A percentile compares a stretch with the other conserved stretches of the same genome.
These are phyloP conservation scores for Melanostoma scalare DNA, from an alignment of 2,888 invertebrate species.

Conservation along the genomic window DNA sequence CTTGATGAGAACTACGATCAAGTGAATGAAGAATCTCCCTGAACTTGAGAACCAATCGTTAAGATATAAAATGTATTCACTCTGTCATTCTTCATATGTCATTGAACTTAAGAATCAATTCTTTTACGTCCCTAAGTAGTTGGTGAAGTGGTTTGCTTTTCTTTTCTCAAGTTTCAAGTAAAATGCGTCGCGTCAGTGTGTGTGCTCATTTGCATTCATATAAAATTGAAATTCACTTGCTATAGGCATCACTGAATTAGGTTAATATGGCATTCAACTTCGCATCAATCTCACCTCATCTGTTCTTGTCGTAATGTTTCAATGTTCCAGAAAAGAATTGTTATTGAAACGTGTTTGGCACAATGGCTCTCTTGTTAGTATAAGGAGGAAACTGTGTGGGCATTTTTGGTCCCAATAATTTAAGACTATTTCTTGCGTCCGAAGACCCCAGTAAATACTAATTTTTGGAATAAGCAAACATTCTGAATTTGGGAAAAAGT, in stretches of 20 bases:
- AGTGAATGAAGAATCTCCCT: slow-evolving; percentile 47
- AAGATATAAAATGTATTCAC: slow-evolving; percentile 51
- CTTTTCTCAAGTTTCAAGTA: slow-evolving; percentile 44
- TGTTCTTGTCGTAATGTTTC: not conserved
- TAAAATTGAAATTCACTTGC: slow-evolving; percentile 57
- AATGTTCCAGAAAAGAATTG: not conserved
- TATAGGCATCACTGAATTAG: slow-evolving; percentile 41
- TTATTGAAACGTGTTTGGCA: slow-evolving; percentile 45
- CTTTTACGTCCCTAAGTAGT: slow-evolving; percentile 54
- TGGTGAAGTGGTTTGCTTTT: slow-evolving; percentile 40
- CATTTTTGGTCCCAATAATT: too few species aligned
- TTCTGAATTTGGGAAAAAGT: too few species aligned
- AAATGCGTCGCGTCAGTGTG: slow-evolving; percentile 38
- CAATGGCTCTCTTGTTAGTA: too few species aligned
- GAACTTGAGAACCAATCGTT: slow-evolving; percentile 31
- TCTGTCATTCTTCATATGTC: slow-evolving; percentile 58
- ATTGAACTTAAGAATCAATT: slow-evolving; percentile 66
- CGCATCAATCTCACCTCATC: slow-evolving; percentile 27
- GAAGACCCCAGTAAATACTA: too few species aligned
- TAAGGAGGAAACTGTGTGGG: too few species aligned
- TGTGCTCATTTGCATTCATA: slow-evolving; percentile 60
- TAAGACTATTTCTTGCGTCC: too few species aligned
- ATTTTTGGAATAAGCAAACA: too few species aligned
- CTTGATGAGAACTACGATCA: slow-evolving; percentile 33
- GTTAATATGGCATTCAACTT: slow-evolving; percentile 65